Base-by-base conservation (phyloP, 2,113 vertebrate species). In the Corythaixoides concolor region DNA sequence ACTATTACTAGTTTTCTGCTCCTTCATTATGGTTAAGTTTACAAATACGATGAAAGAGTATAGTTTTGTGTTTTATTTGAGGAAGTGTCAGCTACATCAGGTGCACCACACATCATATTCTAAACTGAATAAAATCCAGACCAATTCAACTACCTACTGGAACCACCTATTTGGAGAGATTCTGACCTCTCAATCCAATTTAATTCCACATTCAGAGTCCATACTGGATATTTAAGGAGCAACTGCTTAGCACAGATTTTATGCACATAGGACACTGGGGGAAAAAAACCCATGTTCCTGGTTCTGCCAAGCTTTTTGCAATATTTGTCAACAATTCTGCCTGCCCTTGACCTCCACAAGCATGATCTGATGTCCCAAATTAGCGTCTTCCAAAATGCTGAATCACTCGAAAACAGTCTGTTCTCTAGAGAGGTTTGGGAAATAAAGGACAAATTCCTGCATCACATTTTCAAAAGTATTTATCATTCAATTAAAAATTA, bases 281-380 rank as follows among this genome's bases (percentile, higher is more conserved):
- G 9, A 23, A 63, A 30, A 70, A 80, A n/a, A 4, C 0, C 0
- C 18, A 56, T 3, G 0, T 30, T 84, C 64, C 24, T 60, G 12
- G 6, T 41, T 64, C 62, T 74, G 80, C 22, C 50, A 86, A 73
- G n/a, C 16, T 74, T 53, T 85, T 76, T 88, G 33, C 67, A 81
- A 2, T 45, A 75, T 41, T 88, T 89, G 15, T 32, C 30, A 82
- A 13, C 12, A 32, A 53, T 53, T 89, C 41, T 85, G 26, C 7
- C 11, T 72, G 53, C 21, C 9, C 49, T 30, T 59, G 69, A 21
- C 33, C 27, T 78, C 32, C n/a, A 81, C 9, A 28, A n/a, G 52
- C 41, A 52, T 22, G 41, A 88, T 55, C 50, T 28, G 20, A 86
- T 52, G 43, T 67, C 24, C 8, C 52, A 81, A 84, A 67, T 53